phyloP scores from a whole-genome alignment of 2,888 invertebrate genomes.

The Eilema caniola region DNA sequence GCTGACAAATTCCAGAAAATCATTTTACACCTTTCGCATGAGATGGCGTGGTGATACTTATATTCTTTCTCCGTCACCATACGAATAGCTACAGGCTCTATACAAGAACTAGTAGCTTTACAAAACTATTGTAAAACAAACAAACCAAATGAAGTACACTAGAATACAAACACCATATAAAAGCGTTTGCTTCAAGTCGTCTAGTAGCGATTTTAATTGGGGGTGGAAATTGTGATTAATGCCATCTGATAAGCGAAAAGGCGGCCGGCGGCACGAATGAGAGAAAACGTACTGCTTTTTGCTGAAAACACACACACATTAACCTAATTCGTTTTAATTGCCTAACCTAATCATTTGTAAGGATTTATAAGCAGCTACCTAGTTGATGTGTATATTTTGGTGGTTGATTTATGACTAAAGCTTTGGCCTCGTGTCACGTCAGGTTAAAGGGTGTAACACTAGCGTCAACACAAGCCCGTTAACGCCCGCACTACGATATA shows the following conservation, averaged over 20 bases:
- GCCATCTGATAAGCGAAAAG: slow-evolving; percentile 80
- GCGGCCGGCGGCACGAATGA: slow-evolving; percentile 72
- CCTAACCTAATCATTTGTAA: slow-evolving; percentile 82
- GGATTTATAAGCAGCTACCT: slow-evolving; percentile 68
- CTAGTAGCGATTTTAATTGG: slow-evolving; percentile 81
- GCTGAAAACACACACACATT: slow-evolving; percentile 82
- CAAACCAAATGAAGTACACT: slow-evolving; percentile 69
- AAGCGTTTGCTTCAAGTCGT: slow-evolving; percentile 58
- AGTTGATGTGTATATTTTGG: slow-evolving; percentile 60
- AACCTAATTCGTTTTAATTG: slow-evolving; percentile 86
- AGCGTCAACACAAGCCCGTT: slow-evolving; percentile 67
- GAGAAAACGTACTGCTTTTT: slow-evolving; percentile 66
- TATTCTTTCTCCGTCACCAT: too few relatives aligned
- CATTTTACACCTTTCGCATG: too few relatives aligned
- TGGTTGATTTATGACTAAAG: slow-evolving; percentile 72
- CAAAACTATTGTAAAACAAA: slow-evolving; percentile 74
- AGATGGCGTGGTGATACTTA: too few relatives aligned
- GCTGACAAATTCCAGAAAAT: too few relatives aligned
- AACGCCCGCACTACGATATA: slow-evolving; percentile 55
- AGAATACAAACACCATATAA: slow-evolving; percentile 73
- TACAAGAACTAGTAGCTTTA: slow-evolving; percentile 57
- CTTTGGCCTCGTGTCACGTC: slow-evolving; percentile 72
- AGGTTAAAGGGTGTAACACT: slow-evolving; percentile 60
- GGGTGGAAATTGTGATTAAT: slow-evolving; percentile 86
- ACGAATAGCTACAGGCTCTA: too few relatives aligned